Evolutionary conservation across 1,140 invertebrate genomes (phyloP).

Genomic region (Diorhabda elongata): DNA sequence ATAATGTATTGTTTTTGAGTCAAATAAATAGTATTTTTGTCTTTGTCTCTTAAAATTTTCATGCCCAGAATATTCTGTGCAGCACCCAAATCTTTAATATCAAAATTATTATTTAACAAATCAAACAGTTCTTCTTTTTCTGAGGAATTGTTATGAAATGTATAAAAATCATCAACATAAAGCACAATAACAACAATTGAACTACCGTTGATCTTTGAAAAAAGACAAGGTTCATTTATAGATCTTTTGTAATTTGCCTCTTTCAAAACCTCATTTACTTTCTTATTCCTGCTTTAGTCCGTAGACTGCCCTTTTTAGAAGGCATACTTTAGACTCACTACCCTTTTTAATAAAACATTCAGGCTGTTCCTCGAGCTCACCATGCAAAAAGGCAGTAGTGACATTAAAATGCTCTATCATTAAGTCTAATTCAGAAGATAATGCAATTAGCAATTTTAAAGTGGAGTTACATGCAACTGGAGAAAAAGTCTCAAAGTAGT

Average conservation of each 20-base stretch:
- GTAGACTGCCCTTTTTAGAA: slow-evolving; percentile 41
- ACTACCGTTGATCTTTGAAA: slow-evolving; percentile 31
- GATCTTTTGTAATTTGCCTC: slow-evolving; percentile 37
- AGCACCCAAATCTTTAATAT: slow-evolving; percentile 31
- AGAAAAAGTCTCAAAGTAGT: not conserved
- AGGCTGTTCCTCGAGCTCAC: slow-evolving; percentile 24
- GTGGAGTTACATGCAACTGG: slow-evolving; percentile 40
- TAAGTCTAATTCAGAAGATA: slow-evolving; percentile 37
- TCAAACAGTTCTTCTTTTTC: slow-evolving; percentile 25
- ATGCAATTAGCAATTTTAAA: slow-evolving; percentile 43
- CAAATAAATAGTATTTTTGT: slow-evolving; percentile 13
- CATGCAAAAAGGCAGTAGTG: slow-evolving; percentile 27
- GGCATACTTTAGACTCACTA: slow-evolving; percentile 35
- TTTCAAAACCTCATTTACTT: too few species aligned
- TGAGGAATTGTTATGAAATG: slow-evolving; percentile 36
- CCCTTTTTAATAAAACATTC: slow-evolving; percentile 16
- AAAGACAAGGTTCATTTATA: slow-evolving; percentile 42
- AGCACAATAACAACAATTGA: slow-evolving; percentile 34
- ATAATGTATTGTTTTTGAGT: slow-evolving; percentile 15
- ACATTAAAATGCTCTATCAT: slow-evolving; percentile 33
- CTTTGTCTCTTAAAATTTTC: slow-evolving; percentile 9
- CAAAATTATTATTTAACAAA: slow-evolving; percentile 26
- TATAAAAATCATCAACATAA: slow-evolving; percentile 45
- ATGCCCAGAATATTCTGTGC: slow-evolving; percentile 27
- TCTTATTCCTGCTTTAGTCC: too few species aligned